phyloP scores from a whole-genome alignment of 2,113 vertebrate species.

The Physeter macrocephalus region DNA sequence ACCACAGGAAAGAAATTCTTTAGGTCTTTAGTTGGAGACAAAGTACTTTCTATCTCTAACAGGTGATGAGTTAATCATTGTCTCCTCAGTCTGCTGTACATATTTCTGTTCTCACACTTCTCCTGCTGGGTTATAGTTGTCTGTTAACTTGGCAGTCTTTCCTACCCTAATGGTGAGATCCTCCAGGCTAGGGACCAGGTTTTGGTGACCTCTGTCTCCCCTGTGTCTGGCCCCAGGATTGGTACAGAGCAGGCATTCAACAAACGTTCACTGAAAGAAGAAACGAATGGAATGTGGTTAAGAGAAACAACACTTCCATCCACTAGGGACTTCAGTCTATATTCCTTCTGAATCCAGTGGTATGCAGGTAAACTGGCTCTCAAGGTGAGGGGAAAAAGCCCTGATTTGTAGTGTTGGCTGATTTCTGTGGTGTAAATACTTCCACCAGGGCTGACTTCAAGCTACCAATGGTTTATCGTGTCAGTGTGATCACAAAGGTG shows the following conservation, averaged over 20 bases:
- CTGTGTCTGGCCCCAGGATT: neutral
- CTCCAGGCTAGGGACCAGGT: neutral
- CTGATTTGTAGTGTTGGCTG: neutral
- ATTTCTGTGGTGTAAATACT: slow-evolving; percentile 10
- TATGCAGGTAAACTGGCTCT: neutral
- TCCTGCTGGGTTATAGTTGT: slow-evolving; percentile 34
- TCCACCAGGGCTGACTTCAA: neutral
- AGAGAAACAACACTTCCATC: neutral
- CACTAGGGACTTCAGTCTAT: neutral
- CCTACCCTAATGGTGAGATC: neutral
- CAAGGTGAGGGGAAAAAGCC: neutral
- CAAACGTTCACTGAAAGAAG: slow-evolving; percentile 17
- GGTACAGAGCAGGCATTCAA: neutral
- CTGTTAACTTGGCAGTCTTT: slow-evolving; percentile 33
- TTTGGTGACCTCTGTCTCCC: slow-evolving; percentile 34
- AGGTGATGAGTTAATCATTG: slow-evolving; percentile 50
- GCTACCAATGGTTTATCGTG: neutral
- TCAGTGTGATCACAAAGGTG: neutral
- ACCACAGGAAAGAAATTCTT: slow-evolving; percentile 48
- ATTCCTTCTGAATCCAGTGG: neutral
- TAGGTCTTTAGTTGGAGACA: slow-evolving; percentile 33
- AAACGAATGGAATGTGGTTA: neutral
- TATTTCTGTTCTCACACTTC: slow-evolving; percentile 42
- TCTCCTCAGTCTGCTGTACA: slow-evolving; percentile 29
- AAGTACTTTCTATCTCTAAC: slow-evolving; percentile 52